A percentile compares a stretch with the other conserved stretches of the same genome.
Conservation (phyloP, 1,140 invertebrate species). For the Drosophila paulistorum region DNA sequence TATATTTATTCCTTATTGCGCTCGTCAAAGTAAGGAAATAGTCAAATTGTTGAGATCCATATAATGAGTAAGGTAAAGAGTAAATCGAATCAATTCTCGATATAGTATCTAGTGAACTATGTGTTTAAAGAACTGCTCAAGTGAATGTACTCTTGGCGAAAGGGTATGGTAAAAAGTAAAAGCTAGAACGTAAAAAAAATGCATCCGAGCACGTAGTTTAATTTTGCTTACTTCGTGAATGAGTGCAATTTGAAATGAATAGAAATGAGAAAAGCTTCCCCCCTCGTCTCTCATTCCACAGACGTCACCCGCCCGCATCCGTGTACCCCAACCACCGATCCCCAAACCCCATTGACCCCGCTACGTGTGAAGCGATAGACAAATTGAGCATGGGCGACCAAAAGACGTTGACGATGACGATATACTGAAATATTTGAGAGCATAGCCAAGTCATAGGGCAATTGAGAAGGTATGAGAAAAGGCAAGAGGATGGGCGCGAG, state of each 20-base stretch:
- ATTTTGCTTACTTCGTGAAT: slow-evolving; percentile 77
- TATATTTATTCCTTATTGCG: too few species aligned
- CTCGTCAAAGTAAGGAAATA: too few species aligned
- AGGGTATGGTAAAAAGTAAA: background rate
- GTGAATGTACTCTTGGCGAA: background rate
- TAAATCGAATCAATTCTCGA: too few species aligned
- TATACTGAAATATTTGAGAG: slow-evolving; percentile 42
- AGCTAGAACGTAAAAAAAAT: slow-evolving; percentile 56
- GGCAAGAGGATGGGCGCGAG: background rate
- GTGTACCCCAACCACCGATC: background rate
- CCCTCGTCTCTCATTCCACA: background rate
- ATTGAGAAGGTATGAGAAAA: slow-evolving; percentile 14
- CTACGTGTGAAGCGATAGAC: slow-evolving; percentile 42
- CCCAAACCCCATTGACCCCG: slow-evolving; percentile 25
- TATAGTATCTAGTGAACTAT: too few species aligned
- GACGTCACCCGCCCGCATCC: background rate
- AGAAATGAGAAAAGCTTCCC: slow-evolving; percentile 42
- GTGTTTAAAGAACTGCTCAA: background rate
- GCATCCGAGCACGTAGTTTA: slow-evolving; percentile 75
- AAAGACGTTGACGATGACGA: slow-evolving; percentile 31
- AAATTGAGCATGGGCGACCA: slow-evolving; percentile 42
- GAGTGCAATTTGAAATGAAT: slow-evolving; percentile 76
- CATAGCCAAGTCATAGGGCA: slow-evolving; percentile 7
- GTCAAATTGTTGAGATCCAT: too few species aligned
- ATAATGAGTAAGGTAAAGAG: too few species aligned